These are phyloP conservation scores for Crepidodera aurea DNA, from an alignment of 2,888 invertebrate genomes.

Conservation along the genomic window DNA sequence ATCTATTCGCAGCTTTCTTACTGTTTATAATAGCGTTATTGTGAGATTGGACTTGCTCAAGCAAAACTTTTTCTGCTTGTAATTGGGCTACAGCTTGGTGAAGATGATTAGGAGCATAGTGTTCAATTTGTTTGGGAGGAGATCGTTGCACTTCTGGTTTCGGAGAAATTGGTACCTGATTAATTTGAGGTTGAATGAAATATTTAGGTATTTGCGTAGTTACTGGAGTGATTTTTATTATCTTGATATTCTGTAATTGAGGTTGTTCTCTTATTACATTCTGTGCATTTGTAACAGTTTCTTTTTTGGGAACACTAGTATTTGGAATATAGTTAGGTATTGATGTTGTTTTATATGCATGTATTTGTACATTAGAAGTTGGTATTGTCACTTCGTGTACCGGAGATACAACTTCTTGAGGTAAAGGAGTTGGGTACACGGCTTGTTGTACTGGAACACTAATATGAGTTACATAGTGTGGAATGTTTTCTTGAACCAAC, in stretches of 20 bases:
- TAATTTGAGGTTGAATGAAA: background rate
- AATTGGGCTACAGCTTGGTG: constrained; percentile 31
- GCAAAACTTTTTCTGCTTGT: constrained; percentile 34
- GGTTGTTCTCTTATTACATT: background rate
- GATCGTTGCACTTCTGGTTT: constrained; percentile 8
- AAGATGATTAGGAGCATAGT: constrained; percentile 42
- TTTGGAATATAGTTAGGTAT: background rate
- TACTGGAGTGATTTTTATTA: constrained; percentile 5
- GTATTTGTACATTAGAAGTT: background rate
- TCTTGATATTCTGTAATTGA: background rate
- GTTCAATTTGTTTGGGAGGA: constrained; percentile 27
- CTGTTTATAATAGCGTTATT: constrained; percentile 32
- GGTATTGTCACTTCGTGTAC: background rate
- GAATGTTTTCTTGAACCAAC: constrained; percentile 18
- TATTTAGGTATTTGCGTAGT: background rate
- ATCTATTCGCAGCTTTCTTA: background rate
- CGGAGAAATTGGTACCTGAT: background rate
- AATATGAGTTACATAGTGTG: background rate
- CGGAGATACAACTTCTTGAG: background rate
- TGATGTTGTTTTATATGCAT: constrained; percentile 1
- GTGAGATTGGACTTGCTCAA: constrained; percentile 32
- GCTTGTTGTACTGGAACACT: background rate
- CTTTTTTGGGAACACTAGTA: background rate
- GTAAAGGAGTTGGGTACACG: constrained; percentile 2
- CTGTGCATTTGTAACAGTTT: background rate